Evolutionary conservation across 2,797 vertebrate genomes (phyloP), one percentile per base, ranked within the genome.

Genomic region (Sebastes taczanowskii): DNA sequence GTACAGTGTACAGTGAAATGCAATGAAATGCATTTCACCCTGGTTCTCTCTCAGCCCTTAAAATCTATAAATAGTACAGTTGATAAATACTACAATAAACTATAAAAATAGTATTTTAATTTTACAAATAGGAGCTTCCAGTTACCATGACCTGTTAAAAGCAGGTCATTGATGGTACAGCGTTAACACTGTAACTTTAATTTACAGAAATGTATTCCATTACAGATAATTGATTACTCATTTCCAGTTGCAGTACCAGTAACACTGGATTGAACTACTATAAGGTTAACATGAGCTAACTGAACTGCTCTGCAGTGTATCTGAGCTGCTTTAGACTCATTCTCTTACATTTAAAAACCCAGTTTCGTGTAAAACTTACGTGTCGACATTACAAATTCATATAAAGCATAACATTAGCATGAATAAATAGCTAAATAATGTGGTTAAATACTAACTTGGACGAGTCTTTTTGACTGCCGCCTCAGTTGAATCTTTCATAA

Each of bases 271-370:
- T 30, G 16, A 25, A 34, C 9, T 27, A 66, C 23, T 27, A 9
- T 27, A 9, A 53, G 4, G 60, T 59, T 53, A 73, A 63, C 59
- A 5, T 25, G 30, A 77, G 65, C 69, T 73, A 80, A 27, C 20
- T 23, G 1, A 1, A 71, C 30, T 30, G 18, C 11, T 71, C 7
- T 67, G 29, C 14, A 6, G 4, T 3, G 10, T 13, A 16, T 25
- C 10, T 22, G 2, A 56, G 10, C 42, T 20, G 34, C 27, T 49
- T 2, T 14, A 46, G 7, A 62, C 22, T 62, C 4, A 2, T 70
- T 68, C 64, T 30, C 34, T 46, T 3, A 23, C 30, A 16, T 7
- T 25, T 30, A 10, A 63, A 60, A 49, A 2, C 3, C 0, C 2
- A 10, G 8, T 5, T 35, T 20, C 1, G 2, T 34, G 3, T 6